Evolutionary conservation across 2,888 invertebrate species (phyloP).

Genomic region (Mycalesis mineus): DNA sequence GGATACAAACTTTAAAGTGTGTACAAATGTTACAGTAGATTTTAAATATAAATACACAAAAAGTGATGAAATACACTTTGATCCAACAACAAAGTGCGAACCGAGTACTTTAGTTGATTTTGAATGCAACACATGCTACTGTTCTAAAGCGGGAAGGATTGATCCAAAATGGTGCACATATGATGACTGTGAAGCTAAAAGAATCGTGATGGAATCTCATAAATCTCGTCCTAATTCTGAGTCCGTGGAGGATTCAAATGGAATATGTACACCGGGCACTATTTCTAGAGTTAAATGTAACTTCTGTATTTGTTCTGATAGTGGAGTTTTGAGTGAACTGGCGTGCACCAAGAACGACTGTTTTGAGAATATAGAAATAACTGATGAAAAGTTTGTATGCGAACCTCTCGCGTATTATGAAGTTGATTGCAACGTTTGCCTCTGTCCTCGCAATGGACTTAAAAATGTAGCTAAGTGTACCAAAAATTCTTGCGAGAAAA

Average conservation of each 20-base stretch:
- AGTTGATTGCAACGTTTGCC: conserved; percentile 67
- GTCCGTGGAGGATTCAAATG: conserved; percentile 26
- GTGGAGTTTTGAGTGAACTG: conserved; percentile 45
- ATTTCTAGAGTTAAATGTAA: conserved; percentile 60
- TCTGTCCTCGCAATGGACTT: conserved; percentile 55
- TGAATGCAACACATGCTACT: conserved; percentile 68
- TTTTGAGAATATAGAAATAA: conserved; percentile 29
- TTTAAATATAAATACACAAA: conserved; percentile 16
- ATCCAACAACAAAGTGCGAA: conserved; percentile 47
- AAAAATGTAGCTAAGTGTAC: conserved; percentile 69
- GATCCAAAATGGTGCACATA: conserved; percentile 67
- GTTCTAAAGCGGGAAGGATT: conserved; percentile 55
- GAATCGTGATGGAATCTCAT: conserved; percentile 40
- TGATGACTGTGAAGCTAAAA: conserved; percentile 60
- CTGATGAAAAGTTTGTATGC: conserved; percentile 44
- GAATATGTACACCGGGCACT: conserved; percentile 52
- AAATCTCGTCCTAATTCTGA: conserved; percentile 23
- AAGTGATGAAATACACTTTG: conserved; percentile 31
- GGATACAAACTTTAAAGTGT: conserved; percentile 43
- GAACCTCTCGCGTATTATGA: conserved; percentile 60
- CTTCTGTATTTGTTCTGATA: conserved; percentile 64
- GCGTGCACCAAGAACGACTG: conserved; percentile 60
- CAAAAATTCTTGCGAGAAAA: conserved; percentile 58
- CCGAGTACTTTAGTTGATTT: conserved; percentile 61
- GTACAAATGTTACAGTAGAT: conserved; percentile 40